A percentile compares a stretch with the other conserved stretches of the same genome.
phyloP scores from a whole-genome alignment of 2,797 vertebrate genomes.

The Percopsis omiscomaycus region DNA sequence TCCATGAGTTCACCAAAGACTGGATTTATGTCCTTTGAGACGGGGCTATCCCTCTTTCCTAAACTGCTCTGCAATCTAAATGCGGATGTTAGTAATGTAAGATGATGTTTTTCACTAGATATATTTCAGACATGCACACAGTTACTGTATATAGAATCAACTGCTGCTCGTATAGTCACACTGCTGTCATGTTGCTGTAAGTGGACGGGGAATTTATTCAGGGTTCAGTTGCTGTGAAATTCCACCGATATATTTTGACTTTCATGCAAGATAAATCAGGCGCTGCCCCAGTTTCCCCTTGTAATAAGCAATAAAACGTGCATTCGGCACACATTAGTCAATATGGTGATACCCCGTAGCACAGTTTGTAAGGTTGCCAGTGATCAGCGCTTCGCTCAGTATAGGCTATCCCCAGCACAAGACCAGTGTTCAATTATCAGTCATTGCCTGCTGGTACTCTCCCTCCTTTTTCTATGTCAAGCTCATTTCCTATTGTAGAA shows the following conservation, averaged over 20 bases:
- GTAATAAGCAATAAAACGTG: conserved; percentile 17
- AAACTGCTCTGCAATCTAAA: conserved; percentile 13
- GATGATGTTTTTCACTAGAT: conserved; percentile 20
- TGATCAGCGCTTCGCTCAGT: conserved; percentile 53
- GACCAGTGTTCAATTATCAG: conserved; percentile 21
- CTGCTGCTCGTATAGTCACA: conserved; percentile 5
- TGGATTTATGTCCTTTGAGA: conserved; percentile 38
- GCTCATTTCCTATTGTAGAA: conserved; percentile 63
- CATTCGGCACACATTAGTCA: conserved; percentile 11
- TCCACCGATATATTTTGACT: not conserved
- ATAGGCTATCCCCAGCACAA: conserved; percentile 55
- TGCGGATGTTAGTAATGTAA: conserved; percentile 18
- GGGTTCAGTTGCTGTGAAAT: conserved; percentile 3
- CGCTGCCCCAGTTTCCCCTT: not conserved
- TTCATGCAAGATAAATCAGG: not conserved
- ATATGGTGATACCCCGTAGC: conserved; percentile 27
- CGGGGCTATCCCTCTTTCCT: conserved; percentile 16
- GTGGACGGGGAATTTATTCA: conserved; percentile 12
- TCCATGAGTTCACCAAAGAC: conserved; percentile 17
- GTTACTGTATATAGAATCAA: conserved; percentile 15
- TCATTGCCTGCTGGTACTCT: conserved; percentile 18
- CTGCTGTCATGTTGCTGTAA: conserved; percentile 6
- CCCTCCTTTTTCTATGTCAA: conserved; percentile 14
- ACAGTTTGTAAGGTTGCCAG: conserved; percentile 29
- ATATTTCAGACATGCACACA: not conserved